Percentiles rank a stretch among this genome's conserved stretches.
Conservation (phyloP, 2,888 invertebrate genomes). For the Heliconius cydno region DNA sequence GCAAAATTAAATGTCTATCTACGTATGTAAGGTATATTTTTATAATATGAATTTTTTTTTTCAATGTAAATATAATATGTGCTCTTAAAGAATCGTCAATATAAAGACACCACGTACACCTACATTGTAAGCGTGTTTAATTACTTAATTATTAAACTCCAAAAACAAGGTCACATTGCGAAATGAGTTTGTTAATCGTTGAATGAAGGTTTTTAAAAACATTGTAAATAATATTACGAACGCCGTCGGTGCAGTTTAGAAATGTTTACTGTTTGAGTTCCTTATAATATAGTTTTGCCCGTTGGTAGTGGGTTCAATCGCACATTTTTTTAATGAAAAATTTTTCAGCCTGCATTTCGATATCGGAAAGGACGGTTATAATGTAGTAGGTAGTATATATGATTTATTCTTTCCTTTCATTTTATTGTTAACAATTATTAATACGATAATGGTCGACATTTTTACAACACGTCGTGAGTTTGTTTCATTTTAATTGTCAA, state of each 20-base stretch:
- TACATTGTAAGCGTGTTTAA: conserved; percentile 8
- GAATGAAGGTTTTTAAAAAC: neutral
- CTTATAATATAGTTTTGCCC: neutral
- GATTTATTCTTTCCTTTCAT: no score
- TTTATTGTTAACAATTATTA: no score
- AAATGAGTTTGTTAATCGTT: neutral
- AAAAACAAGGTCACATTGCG: conserved; percentile 11
- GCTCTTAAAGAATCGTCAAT: neutral
- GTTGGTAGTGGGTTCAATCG: neutral
- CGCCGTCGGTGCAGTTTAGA: neutral
- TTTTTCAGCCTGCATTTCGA: neutral
- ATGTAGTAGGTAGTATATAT: no score
- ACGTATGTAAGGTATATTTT: no score
- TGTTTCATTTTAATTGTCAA: neutral
- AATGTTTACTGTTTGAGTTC: neutral
- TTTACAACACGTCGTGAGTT: neutral
- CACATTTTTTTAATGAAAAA: neutral
- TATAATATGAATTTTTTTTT: neutral
- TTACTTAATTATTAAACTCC: neutral
- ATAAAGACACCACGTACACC: neutral
- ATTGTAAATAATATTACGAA: neutral
- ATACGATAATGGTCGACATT: no score
- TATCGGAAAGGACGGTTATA: no score
- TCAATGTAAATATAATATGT: neutral
- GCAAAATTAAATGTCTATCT: no score